Evolutionary conservation across 2,888 invertebrate species (phyloP).

Genomic region (Azorinus chamasolen): DNA sequence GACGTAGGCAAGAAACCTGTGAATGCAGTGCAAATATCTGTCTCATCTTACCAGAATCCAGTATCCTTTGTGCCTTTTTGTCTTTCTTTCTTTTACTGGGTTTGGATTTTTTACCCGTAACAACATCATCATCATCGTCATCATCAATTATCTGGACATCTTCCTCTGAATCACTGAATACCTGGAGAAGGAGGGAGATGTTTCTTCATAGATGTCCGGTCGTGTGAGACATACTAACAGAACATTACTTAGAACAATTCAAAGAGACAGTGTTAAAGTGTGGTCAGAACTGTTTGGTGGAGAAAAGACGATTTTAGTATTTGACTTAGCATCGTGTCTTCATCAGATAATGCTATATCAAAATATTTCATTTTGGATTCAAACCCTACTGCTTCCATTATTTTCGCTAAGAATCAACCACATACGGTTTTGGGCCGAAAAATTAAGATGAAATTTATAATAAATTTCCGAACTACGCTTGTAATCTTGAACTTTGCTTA

Average conservation of each 20-base stretch:
- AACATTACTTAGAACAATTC: background rate
- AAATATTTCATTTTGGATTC: no score
- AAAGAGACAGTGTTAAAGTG: background rate
- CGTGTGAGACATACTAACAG: constrained; percentile 12
- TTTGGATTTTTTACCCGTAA: constrained; percentile 29
- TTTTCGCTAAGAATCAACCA: no score
- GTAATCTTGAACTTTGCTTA: no score
- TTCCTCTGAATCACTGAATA: constrained; percentile 36
- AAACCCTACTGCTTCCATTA: no score
- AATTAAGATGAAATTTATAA: no score
- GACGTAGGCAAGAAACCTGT: no score
- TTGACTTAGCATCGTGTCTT: no score
- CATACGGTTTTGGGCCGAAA: no score
- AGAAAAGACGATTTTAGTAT: no score
- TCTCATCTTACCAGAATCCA: constrained; percentile 48
- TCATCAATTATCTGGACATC: constrained; percentile 28
- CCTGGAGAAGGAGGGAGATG: background rate
- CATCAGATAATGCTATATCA: no score
- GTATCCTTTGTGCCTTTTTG: constrained; percentile 38
- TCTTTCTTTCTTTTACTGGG: constrained; percentile 29
- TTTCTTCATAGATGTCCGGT: background rate
- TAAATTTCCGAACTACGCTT: no score
- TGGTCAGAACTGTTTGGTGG: background rate
- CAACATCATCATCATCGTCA: constrained; percentile 56
- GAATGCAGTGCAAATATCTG: background rate